These are phyloP conservation scores for Spodoptera littoralis DNA, from an alignment of 2,888 invertebrate species.

Conservation along the genomic window DNA sequence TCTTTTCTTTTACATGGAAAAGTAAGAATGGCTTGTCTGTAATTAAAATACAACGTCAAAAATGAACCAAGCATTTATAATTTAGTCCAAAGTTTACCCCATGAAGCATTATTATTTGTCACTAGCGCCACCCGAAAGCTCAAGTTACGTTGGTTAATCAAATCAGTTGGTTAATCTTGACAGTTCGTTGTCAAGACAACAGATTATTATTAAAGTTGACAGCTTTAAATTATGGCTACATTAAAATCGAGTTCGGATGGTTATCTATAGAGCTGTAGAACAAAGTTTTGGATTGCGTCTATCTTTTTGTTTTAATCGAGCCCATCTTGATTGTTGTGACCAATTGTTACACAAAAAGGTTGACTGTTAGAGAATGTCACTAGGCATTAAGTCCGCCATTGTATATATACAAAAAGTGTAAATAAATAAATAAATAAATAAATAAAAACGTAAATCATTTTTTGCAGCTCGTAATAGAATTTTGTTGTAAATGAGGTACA, in stretches of 20 bases:
- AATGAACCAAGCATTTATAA: no score
- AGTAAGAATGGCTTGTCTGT: no score
- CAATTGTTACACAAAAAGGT: not conserved
- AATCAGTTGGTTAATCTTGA: constrained; percentile 35
- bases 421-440: no score
- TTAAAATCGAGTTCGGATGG: constrained; percentile 21
- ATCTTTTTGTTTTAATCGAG: constrained; percentile 1
- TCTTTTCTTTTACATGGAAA: no score
- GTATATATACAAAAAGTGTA: no score
- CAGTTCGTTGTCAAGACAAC: constrained; percentile 27
- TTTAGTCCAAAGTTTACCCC: not conserved
- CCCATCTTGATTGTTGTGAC: not conserved
- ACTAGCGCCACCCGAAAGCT: constrained; percentile 10
- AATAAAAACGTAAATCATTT: no score
- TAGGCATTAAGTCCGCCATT: no score
- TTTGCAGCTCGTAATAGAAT: no score
- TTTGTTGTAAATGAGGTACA: not conserved
- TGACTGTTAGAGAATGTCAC: no score
- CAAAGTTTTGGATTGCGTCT: constrained; percentile 7
- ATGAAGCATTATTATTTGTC: not conserved
- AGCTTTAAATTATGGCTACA: constrained; percentile 26
- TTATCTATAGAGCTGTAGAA: constrained; percentile 16
- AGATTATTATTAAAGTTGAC: constrained; percentile 23
- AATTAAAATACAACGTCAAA: no score
- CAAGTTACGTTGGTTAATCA: constrained; percentile 9